Evolutionary conservation across 64 coral and sea anemone genomes (phyloP), one percentile per base, ranked within the genome.

Genomic region (Stichodactyla helianthus): DNA sequence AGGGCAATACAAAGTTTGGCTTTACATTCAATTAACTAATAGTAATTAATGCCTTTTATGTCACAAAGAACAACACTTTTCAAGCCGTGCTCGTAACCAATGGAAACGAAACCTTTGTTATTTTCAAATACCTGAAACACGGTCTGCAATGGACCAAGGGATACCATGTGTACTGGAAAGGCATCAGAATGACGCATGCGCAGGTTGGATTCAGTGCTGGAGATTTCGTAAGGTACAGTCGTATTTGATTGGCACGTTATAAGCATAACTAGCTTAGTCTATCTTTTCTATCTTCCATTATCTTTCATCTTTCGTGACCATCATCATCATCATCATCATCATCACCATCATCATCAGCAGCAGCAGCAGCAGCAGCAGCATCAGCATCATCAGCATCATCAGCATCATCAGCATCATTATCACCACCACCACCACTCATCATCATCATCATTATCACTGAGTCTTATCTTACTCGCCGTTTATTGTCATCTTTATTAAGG

Each of bases 71-170:
- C 4, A 97, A 93, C 58, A 97, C 91, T 28, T 97, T 93, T 52
- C 94, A 97, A 85, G 88, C 63, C 50, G 94, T 97, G 2, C 85
- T 97, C 4, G 80, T 97, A 35, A 97, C 94, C 19, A 88, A 93
- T 71, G 59, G 91, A 16, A 22, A 50, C 25, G 68, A 85, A n/a
- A 97, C 94, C 35, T 97, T 97, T 51, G 78, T 79, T 77, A 10
- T 97, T 71, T 81, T 97, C 10, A 93, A 90, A 59, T 97, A 97
- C 51, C 80, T 84, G 52, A 54, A 86, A 51, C 19, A 82, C 22
- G 91, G 91, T 16, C 12, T 95, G 52, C 91, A 95, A 58, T 93
- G 94, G 94, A 80, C 91, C 78, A 95, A 93, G 70, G 91, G 94
- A 26, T 90, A 90, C 31, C 91, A 93, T 51, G 88, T 93, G 18